Evolutionary conservation across 1,140 invertebrate genomes (phyloP), one percentile per base, ranked within the genome.

Genomic region (Listronotus oregonensis): DNA sequence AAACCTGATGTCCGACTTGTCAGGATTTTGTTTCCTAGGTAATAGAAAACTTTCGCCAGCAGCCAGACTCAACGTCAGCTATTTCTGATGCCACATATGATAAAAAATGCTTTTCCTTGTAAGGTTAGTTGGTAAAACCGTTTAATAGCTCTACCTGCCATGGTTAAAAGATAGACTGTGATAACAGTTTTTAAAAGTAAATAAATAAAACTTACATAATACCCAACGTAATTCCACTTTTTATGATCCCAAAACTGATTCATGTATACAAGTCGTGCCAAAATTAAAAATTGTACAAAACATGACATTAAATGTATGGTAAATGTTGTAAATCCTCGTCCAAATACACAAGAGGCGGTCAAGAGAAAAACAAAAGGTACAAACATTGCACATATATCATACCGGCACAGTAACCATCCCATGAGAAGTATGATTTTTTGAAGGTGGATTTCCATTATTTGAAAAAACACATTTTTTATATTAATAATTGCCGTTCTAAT

Each of bases 201-300:
- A 27, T 5, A 27, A 27, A 27, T 27, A 3, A 12, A 8, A 39
- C 61, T 55, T 18, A 64, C 62, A 55, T 64, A 64, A 14, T 50
- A 37, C 12, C 62, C 62, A 11, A 64, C 54, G 40, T 49, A 64
- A 42, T 64, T 21, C 52, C 54, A 64, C 14, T 40, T 44, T 10
- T 47, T 0, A 34, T 64, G 62, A 1, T 49, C 3, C 6, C 1
- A 11, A 37, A 49, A 47, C 9, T n/a, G 46, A 37, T 50, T 40
- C 62, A 57, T 64, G 14, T 64, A 64, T 2, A 64, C 9, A 9
- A 57, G 12, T 15, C 52, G 17, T 11, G 21, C 12, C 11, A 64
- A 15, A n/a, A 64, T 57, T 5, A 64, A 17, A 0, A 64, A 8
- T 34, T 55, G 61, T 6, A 55, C 42, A 10, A 32, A 17, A 32